Base-by-base conservation (phyloP, 2,888 invertebrate species). In the Hypselothyrea guttata region DNA sequence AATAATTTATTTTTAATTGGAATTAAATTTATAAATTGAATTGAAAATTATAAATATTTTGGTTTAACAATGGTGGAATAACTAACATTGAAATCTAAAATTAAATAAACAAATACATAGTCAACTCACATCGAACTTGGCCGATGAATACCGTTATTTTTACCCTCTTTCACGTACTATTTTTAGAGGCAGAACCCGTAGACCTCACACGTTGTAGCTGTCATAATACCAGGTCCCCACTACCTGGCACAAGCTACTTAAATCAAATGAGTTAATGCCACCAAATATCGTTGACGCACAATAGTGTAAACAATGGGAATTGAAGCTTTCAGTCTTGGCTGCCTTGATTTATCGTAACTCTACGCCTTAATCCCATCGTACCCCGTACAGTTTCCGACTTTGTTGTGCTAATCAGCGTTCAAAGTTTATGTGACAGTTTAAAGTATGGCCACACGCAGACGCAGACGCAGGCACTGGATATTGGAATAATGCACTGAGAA, bases 341-440 rank as follows among this genome's bases (percentile, higher is more conserved):
- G n/a, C 49, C 47, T 73, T 83, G 79, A 79, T 79, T 83, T 79
- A 79, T 83, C 65, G 81, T 52, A 61, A 59, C 51, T 62, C 44
- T 47, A 59, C 57, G 48, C 59, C 63, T 48, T 68, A 68, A 75
- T 72, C 81, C 81, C 72, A 58, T 53, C 30, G 38, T 22, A 38
- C 12, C 40, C 30, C 51, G 22, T 11, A 41, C 22, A 5, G 22
- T 22, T 22, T 54, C 58, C 83, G 81, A 79, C 86, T 86, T 82
- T 82, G 86, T 82, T 82, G 86, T 82, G 82, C 85, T 82, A 82
- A 82, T 82, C 86, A 82, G 86, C 68, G 71, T 84, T 82, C 83
- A 78, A 84, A 86, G 84, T 82, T 82, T 82, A 82, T 82, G 82
- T 82, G 82, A 82, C 82, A 84, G 84, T 84, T 82, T 86, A 84